Percentiles rank a stretch among this genome's conserved stretches.
Evolutionary conservation across 2,113 vertebrate species (phyloP).

Genomic region (Anser cygnoides): DNA sequence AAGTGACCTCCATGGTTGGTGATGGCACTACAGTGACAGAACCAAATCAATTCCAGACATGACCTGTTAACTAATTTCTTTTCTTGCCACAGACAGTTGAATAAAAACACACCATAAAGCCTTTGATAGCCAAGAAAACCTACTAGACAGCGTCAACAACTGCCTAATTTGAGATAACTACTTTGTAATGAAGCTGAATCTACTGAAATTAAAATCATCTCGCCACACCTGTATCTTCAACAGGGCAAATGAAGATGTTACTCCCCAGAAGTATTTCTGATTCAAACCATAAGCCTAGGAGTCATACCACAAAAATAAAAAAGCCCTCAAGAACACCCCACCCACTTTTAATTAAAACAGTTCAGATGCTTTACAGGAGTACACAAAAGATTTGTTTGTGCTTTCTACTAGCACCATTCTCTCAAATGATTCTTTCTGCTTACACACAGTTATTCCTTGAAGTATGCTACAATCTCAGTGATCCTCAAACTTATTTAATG

Average conservation of each 20-base stretch:
- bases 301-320: not conserved
- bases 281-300: not conserved
- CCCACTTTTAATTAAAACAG: slow-evolving; percentile 25
- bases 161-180: slow-evolving; percentile 33
- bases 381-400: not conserved
- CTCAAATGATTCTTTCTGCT: not conserved
- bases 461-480: not conserved
- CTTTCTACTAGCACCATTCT: not conserved
- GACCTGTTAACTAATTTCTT: slow-evolving; percentile 9
- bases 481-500: not conserved
- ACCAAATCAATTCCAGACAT: not conserved
- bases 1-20: not conserved
- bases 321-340: not conserved
- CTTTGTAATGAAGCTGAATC: not conserved
- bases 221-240: slow-evolving; percentile 22
- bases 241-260: slow-evolving; percentile 17
- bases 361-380: not conserved
- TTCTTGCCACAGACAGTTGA: not conserved
- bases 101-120: not conserved
- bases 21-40: not conserved
- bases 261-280: not conserved
- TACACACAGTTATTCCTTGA: not conserved
- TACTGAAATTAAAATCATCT: slow-evolving; percentile 32
- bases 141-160: not conserved
- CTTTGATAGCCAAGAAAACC: not conserved